phyloP scores from a whole-genome alignment of 2,113 vertebrate species.

The Ochotona curzoniae region DNA sequence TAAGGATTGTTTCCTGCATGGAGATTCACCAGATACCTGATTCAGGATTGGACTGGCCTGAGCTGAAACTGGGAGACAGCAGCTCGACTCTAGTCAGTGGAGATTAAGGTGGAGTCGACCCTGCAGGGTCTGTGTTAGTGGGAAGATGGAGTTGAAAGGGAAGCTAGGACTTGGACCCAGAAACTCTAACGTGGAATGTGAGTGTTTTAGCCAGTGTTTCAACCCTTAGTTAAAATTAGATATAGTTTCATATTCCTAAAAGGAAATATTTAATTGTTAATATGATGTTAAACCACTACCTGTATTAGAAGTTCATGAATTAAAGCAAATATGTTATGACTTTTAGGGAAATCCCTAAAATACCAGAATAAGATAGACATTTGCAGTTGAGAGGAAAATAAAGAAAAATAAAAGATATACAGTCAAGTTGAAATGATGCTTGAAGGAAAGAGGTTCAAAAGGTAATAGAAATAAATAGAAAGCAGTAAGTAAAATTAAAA shows the following conservation, averaged over 20 bases:
- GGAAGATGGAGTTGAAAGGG: too few species aligned
- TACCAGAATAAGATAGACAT: background rate
- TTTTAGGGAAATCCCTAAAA: background rate
- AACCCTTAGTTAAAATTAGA: background rate
- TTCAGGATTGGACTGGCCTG: too few species aligned
- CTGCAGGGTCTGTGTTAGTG: too few species aligned
- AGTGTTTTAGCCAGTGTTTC: too few species aligned
- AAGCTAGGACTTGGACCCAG: too few species aligned
- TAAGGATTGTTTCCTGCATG: too few species aligned
- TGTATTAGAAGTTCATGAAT: constrained; percentile 3
- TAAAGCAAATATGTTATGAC: background rate
- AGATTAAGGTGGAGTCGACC: too few species aligned
- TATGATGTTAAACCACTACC: background rate
- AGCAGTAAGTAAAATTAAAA: background rate
- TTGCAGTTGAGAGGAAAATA: background rate
- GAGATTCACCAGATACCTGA: too few species aligned
- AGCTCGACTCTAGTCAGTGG: too few species aligned
- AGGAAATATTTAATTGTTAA: background rate
- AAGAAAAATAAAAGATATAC: background rate
- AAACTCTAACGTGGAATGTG: too few species aligned
- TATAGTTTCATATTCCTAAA: background rate
- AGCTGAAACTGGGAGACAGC: too few species aligned
- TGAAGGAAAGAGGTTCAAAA: background rate
- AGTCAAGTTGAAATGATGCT: background rate
- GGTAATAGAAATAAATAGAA: background rate